Conservation (phyloP, 2,888 invertebrate species). For the Cryptocephalus moraei region DNA sequence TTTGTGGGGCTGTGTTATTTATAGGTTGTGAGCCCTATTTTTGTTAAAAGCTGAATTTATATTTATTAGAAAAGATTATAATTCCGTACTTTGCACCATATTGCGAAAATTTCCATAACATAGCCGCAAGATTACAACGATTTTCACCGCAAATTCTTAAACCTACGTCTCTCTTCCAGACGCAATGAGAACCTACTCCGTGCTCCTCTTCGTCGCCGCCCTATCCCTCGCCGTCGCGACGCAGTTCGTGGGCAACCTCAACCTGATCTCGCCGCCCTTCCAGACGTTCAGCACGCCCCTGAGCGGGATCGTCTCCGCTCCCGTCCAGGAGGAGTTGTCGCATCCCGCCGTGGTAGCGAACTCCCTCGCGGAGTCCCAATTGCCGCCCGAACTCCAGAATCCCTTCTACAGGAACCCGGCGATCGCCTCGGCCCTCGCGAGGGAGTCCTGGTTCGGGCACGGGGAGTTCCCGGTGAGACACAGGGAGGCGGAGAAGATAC, state of each 20-base stretch:
- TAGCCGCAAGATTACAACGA: no score
- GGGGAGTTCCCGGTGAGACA: conserved; percentile 70
- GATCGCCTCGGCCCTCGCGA: conserved; percentile 62
- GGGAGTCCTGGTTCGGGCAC: conserved; percentile 67
- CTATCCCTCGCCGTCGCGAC: background rate
- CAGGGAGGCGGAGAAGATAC: conserved; percentile 72
- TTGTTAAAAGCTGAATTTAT: no score
- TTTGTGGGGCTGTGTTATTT: no score
- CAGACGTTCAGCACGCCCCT: background rate
- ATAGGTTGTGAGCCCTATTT: no score
- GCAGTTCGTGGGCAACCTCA: background rate
- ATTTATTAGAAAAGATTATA: no score
- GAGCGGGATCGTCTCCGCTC: conserved; percentile 15
- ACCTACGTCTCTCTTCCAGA: no score
- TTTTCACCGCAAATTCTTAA: no score
- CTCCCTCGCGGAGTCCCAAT: conserved; percentile 57
- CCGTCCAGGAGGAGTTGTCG: conserved; percentile 31
- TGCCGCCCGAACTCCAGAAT: conserved; percentile 60
- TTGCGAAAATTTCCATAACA: no score
- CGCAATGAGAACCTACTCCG: no score
- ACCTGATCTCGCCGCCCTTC: conserved; percentile 1
- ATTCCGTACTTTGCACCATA: no score
- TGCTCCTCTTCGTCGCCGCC: background rate
- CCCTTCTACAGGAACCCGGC: conserved; percentile 69
- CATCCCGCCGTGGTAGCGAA: conserved; percentile 67